These are phyloP conservation scores for Hassar affinis DNA, from an alignment of 2,113 vertebrate genomes.

Conservation along the genomic window DNA sequence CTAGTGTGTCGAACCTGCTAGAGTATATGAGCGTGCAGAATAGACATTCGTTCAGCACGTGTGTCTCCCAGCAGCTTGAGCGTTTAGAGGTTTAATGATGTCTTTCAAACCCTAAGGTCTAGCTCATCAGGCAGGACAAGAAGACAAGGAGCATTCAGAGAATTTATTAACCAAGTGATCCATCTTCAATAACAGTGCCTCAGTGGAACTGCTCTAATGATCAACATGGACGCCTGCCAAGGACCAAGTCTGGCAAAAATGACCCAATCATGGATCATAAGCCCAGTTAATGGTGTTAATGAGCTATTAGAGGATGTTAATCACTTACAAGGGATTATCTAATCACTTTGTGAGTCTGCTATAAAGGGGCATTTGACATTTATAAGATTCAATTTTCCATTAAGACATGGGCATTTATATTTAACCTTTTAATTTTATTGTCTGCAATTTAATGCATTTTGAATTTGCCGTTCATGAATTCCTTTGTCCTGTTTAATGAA, in stretches of 20 bases:
- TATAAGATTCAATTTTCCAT: background rate
- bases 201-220: constrained; percentile 34
- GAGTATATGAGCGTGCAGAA: background rate
- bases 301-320: constrained; percentile 12
- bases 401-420: background rate
- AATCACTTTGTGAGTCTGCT: background rate
- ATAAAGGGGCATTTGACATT: background rate
- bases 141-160: constrained; percentile 32
- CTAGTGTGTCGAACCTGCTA: background rate
- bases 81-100: constrained; percentile 45
- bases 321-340: constrained; percentile 1
- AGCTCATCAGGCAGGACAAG: constrained; percentile 39
- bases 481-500: background rate
- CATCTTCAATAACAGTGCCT: constrained; percentile 21
- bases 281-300: constrained; percentile 17
- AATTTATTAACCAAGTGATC: constrained; percentile 31
- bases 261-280: constrained; percentile 30
- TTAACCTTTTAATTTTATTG: background rate
- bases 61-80: constrained; percentile 53
- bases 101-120: constrained; percentile 53
- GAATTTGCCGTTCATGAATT: background rate
- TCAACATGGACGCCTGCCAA: constrained; percentile 41
- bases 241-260: constrained; percentile 14
- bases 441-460: background rate
- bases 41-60: constrained; percentile 41